Evolutionary conservation across 2,888 invertebrate genomes (phyloP).

Genomic region (Zygaena filipendulae): DNA sequence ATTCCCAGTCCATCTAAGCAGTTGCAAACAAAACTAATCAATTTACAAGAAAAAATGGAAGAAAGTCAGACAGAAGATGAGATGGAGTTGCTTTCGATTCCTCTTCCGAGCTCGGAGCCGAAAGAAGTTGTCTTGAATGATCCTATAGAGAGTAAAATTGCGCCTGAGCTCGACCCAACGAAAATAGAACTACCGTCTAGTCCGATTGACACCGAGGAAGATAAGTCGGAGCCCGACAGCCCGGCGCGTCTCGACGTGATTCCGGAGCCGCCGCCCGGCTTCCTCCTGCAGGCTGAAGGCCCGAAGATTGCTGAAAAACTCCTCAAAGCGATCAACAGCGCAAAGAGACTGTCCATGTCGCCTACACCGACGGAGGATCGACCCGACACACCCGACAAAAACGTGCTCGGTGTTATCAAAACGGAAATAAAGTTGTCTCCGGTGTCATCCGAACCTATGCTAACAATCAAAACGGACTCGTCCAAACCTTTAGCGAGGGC

Average conservation of each 20-base stretch:
- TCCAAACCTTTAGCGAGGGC: slow-evolving; percentile 28
- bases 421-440: slow-evolving; percentile 22
- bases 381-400: slow-evolving; percentile 39
- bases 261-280: slow-evolving; percentile 59
- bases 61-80: slow-evolving; percentile 21
- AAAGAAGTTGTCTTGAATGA: slow-evolving; percentile 19
- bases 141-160: slow-evolving; percentile 22
- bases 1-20: slow-evolving; percentile 8
- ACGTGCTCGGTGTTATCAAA: slow-evolving; percentile 20
- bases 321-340: slow-evolving; percentile 69
- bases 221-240: slow-evolving; percentile 61
- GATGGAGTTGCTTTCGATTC: slow-evolving; percentile 25
- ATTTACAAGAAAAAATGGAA: slow-evolving; percentile 15
- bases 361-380: slow-evolving; percentile 44
- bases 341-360: slow-evolving; percentile 60
- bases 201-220: slow-evolving; percentile 58
- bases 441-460: slow-evolving; percentile 25
- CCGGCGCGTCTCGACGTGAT: slow-evolving; percentile 55
- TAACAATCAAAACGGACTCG: slow-evolving; percentile 28
- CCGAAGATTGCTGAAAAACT: slow-evolving; percentile 73
- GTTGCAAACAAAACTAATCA: slow-evolving; percentile 2
- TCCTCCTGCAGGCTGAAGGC: slow-evolving; percentile 56
- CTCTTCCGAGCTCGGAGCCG: slow-evolving; percentile 26
- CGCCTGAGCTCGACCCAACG: slow-evolving; percentile 27
- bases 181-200: slow-evolving; percentile 45